Conservation (phyloP, 2,797 vertebrate species). For the Microcaecilia unicolor region DNA sequence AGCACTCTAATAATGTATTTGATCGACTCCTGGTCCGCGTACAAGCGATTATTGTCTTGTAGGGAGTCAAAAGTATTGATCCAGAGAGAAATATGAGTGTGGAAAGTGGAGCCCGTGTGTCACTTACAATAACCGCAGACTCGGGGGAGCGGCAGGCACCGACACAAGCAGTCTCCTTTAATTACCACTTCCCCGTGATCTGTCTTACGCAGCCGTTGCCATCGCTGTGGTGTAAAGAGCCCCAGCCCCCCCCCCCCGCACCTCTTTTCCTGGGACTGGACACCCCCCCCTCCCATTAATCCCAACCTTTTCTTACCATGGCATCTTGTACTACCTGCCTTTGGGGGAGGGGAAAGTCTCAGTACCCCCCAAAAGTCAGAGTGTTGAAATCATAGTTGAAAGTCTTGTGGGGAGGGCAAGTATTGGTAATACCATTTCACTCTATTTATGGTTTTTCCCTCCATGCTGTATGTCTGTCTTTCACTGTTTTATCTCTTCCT, state of each 20-base stretch:
- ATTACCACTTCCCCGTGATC: conserved; percentile 46
- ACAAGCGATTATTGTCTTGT: conserved; percentile 93
- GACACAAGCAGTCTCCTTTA: conserved; percentile 48
- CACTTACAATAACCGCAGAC: conserved; percentile 90
- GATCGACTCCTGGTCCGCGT: conserved; percentile 76
- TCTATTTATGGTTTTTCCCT: not conserved
- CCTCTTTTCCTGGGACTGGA: not conserved
- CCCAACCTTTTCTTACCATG: too few species aligned
- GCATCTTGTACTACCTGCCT: too few species aligned
- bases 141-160: conserved; percentile 71
- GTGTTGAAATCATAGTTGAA: not conserved
- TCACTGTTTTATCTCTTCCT: not conserved
- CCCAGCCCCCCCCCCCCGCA: not conserved
- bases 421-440: not conserved
- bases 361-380: not conserved
- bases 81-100: conserved; percentile 91
- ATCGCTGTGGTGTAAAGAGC: too few species aligned
- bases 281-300: not conserved
- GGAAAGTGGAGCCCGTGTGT: conserved; percentile 85
- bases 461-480: not conserved
- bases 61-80: conserved; percentile 96
- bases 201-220: conserved; percentile 5
- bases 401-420: not conserved
- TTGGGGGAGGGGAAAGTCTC: not conserved
- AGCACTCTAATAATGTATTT: conserved; percentile 88